Base-by-base conservation (phyloP, 37 sponge, comb jelly and placozoan genomes). In the Diacarnus erythraeanus region DNA sequence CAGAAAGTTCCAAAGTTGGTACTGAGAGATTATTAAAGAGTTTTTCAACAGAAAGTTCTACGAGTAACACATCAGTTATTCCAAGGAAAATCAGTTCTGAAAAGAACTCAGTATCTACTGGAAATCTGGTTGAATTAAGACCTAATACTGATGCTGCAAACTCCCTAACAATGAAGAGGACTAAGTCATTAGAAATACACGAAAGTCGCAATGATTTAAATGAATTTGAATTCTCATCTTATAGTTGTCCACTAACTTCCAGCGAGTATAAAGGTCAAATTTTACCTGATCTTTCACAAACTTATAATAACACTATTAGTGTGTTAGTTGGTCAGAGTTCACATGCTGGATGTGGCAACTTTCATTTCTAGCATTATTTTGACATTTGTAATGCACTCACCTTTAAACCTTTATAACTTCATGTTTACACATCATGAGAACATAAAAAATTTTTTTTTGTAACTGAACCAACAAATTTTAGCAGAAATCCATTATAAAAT, bases 161-260 rank as follows among this genome's bases (percentile, higher is more conserved):
- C 5, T 67, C 69, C 35, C 71, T 42, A 3, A 22, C 57, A 17
- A 74, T 74, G 57, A 74, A 74, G 74, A 38, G 74, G 54, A 54
- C 57, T 30, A 23, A 43, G 54, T 74, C 74, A 47, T 57, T 74
- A 2, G 74, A 74, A 18, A 30, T n/a, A n/a, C n/a, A 41, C 35
- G 8, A 54, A 23, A 54, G 66, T 10, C 29, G 34, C 30, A 65
- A 65, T 30, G 29, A 30, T 31, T 10, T n/a, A 4, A 3, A 59
- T 17, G 26, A 27, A 59, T 27, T 4, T 59, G 35, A 47, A 47
- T 47, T 47, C 12, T 15, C 51, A 15, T 12, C 51, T 15, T 47
- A 6, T 12, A 6, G 10, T 47, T 47, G 51, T 47, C 12, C 51
- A 47, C 10, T 12, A 47, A 47, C 51, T 47, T 6, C 51, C 51